Conservation (phyloP, 2,888 invertebrate species). For the Drosophila gaucha region DNA sequence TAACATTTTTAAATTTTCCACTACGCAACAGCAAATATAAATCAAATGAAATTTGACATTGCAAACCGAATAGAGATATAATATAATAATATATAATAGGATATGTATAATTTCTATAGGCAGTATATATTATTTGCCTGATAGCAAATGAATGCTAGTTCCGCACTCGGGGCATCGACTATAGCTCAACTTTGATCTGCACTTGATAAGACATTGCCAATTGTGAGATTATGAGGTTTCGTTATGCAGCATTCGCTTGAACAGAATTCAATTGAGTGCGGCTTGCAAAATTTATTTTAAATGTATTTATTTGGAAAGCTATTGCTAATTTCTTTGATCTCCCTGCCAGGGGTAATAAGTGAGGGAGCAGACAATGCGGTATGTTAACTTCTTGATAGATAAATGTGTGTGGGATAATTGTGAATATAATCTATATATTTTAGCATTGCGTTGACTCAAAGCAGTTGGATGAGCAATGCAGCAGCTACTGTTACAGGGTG, state of each 20-base stretch:
- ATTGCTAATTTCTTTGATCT: not conserved
- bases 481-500: not conserved
- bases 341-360: not conserved
- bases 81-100: too few relatives aligned
- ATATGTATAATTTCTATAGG: too few relatives aligned
- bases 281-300: not conserved
- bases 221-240: not conserved
- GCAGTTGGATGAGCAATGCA: not conserved
- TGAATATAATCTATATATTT: not conserved
- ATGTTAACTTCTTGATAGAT: not conserved
- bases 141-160: too few relatives aligned
- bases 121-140: too few relatives aligned
- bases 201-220: not conserved
- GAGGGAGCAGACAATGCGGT: not conserved
- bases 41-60: too few relatives aligned
- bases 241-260: not conserved
- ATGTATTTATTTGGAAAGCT: not conserved
- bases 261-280: not conserved
- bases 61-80: too few relatives aligned
- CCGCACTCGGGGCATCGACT: too few relatives aligned
- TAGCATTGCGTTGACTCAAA: not conserved
- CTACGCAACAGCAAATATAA: too few relatives aligned
- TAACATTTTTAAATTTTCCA: too few relatives aligned
- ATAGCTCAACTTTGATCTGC: too few relatives aligned
- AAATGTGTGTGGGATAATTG: not conserved